Conservation (phyloP, 2,888 invertebrate genomes). For the Sicus ferrugineus region DNA sequence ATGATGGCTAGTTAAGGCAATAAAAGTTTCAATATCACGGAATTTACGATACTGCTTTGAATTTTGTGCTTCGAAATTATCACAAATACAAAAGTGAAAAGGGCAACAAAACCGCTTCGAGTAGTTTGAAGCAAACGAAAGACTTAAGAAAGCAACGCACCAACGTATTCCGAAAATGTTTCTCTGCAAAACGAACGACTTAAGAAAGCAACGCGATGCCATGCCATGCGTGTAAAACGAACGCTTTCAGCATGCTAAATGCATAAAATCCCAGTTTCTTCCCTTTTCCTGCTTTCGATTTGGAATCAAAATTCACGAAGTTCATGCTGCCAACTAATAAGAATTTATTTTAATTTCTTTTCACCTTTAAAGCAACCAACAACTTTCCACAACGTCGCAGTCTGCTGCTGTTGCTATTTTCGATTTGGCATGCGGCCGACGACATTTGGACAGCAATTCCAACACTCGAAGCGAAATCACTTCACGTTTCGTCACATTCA, state of each 20-base stretch:
- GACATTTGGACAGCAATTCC: slow-evolving; percentile 15
- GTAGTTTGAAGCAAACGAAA: no score
- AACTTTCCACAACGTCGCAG: slow-evolving; percentile 26
- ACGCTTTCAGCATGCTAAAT: neutral
- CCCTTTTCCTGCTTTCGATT: neutral
- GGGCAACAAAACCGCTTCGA: no score
- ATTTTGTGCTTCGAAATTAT: no score
- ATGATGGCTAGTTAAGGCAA: no score
- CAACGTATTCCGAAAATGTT: no score
- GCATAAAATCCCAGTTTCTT: neutral
- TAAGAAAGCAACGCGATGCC: neutral
- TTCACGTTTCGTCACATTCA: neutral
- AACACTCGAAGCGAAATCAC: neutral
- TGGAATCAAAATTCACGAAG: neutral
- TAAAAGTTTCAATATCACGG: no score
- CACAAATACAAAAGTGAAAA: no score
- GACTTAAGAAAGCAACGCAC: no score
- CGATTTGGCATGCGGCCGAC: slow-evolving; percentile 25
- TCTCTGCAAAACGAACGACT: slow-evolving; percentile 1
- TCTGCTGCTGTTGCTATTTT: neutral
- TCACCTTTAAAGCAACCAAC: slow-evolving; percentile 7
- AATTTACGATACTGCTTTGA: no score
- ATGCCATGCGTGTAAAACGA: neutral
- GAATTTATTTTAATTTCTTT: slow-evolving; percentile 26
- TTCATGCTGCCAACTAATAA: slow-evolving; percentile 6